Conservation (phyloP, 2,797 vertebrate genomes). For the Enoplosus armatus region DNA sequence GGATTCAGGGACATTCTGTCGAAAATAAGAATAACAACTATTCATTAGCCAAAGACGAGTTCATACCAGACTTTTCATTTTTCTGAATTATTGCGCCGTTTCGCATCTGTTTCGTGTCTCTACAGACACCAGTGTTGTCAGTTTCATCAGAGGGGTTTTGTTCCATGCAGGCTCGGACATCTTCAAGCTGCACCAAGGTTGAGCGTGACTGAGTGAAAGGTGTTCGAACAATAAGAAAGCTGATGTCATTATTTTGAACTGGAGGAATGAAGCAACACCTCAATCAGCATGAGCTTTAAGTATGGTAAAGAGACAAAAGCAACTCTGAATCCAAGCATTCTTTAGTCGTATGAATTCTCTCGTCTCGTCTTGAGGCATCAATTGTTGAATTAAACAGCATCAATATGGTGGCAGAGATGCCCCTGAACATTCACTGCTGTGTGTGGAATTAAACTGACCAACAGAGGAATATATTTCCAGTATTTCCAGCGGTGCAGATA, state of each 20-base stretch:
- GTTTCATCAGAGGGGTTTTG: conserved; percentile 20
- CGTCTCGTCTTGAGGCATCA: not conserved
- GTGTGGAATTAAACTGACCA: not conserved
- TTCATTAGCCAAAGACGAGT: conserved; percentile 15
- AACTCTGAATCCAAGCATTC: conserved; percentile 16
- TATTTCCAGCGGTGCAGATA: not conserved
- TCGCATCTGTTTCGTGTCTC: not conserved
- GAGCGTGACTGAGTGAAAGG: conserved; percentile 1
- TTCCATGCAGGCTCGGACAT: conserved; percentile 15
- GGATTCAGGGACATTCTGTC: conserved; percentile 2
- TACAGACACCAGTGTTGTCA: not conserved
- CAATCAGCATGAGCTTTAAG: conserved; percentile 2
- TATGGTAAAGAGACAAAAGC: conserved; percentile 11
- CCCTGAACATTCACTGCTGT: conserved; percentile 9
- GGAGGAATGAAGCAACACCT: conserved; percentile 25
- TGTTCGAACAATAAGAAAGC: conserved; percentile 32
- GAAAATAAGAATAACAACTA: conserved; percentile 10
- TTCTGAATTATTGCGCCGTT: not conserved
- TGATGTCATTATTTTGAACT: conserved; percentile 19
- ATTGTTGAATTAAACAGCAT: not conserved
- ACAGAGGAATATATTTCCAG: not conserved
- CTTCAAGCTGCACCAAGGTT: conserved; percentile 9
- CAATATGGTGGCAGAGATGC: not conserved
- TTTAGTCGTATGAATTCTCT: not conserved
- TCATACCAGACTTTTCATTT: conserved; percentile 17